A percentile compares a stretch with the other conserved stretches of the same genome.
Conservation (phyloP, 2,797 vertebrate species). For the Microctenopoma steveboyesi region DNA sequence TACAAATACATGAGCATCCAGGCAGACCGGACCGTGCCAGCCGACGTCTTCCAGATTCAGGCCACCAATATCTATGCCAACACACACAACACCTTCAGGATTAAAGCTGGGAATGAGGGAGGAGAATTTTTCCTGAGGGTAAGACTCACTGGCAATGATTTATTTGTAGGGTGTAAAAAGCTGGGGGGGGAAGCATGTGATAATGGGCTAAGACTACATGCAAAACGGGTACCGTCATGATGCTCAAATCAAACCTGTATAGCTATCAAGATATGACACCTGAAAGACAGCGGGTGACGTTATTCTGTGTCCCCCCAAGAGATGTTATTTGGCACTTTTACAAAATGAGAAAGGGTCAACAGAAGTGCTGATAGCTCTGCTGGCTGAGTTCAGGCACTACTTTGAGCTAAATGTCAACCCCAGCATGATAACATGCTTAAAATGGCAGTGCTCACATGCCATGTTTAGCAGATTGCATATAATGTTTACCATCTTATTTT, state of each 20-base stretch:
- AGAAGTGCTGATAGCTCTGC: background rate
- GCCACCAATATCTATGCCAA: slow-evolving; percentile 94
- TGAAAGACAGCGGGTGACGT: slow-evolving; percentile 3
- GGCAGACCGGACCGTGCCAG: slow-evolving; percentile 89
- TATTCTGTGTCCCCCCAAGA: background rate
- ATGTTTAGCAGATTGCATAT: background rate
- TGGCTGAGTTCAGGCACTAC: background rate
- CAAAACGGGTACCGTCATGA: background rate
- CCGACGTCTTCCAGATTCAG: slow-evolving; percentile 98
- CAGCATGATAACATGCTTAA: background rate
- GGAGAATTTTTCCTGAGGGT: slow-evolving; percentile 90
- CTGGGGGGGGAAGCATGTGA: background rate
- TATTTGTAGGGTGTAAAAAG: background rate
- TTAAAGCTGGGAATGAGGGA: slow-evolving; percentile 95
- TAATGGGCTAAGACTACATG: slow-evolving; percentile 6
- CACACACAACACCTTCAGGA: slow-evolving; percentile 96
- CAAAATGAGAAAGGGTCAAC: background rate
- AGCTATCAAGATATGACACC: background rate
- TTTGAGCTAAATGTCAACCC: background rate
- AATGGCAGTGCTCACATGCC: background rate
- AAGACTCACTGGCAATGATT: slow-evolving; percentile 63
- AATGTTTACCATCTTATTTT: background rate
- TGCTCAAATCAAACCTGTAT: background rate
- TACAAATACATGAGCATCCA: slow-evolving; percentile 98
- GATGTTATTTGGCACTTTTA: background rate